These are phyloP conservation scores for Acromyrmex echinatior DNA, from an alignment of 1,140 invertebrate genomes.

Conservation along the genomic window DNA sequence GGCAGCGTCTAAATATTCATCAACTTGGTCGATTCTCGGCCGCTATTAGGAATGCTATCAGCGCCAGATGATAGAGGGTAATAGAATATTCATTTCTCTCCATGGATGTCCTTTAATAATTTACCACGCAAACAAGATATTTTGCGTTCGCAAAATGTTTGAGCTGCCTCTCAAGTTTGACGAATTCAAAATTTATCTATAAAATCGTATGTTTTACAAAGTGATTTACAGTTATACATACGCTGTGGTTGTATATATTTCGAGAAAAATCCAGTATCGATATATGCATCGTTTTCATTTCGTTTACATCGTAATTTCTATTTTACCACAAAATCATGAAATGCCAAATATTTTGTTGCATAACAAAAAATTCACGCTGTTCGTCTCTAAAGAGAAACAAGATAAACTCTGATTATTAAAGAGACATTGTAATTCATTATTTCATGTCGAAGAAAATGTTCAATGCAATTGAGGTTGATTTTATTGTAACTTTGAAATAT, in stretches of 20 bases:
- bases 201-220: conserved; percentile 9
- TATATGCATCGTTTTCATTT: background rate
- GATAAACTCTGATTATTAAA: background rate
- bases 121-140: background rate
- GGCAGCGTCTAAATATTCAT: conserved; percentile 58
- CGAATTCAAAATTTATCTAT: background rate
- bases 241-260: background rate
- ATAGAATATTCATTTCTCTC: conserved; percentile 46
- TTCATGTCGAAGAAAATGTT: background rate
- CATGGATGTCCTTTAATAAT: conserved; percentile 42
- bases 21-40: conserved; percentile 23
- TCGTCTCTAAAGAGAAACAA: background rate
- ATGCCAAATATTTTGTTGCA: background rate
- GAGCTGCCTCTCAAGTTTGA: background rate
- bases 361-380: background rate
- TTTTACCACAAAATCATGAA: conserved; percentile 8
- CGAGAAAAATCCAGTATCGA: background rate
- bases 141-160: background rate
- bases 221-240: conserved; percentile 11
- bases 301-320: background rate
- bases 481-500: conserved; percentile 24
- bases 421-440: background rate
- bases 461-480: background rate
- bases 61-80: background rate
- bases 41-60: conserved; percentile 34